Percentiles rank a stretch among this genome's conserved stretches.
These are phyloP conservation scores for Tragulus kanchil DNA, from an alignment of 2,113 vertebrate species.

Conservation along the genomic window DNA sequence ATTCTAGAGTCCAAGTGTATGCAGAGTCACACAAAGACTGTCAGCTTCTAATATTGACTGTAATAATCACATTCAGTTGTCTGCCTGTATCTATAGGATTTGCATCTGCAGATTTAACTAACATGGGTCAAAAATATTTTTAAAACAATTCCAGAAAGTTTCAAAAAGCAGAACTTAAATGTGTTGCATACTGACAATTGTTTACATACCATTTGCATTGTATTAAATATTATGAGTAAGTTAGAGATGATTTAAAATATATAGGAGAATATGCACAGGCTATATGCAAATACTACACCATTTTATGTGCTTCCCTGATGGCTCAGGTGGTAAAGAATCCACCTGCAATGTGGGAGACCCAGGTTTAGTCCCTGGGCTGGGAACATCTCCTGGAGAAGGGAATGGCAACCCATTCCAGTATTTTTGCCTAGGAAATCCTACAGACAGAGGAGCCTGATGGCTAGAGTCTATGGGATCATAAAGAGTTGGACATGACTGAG, in stretches of 20 bases:
- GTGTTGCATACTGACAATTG: neutral
- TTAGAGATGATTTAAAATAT: neutral
- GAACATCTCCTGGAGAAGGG: no score
- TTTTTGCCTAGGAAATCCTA: no score
- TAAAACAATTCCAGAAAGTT: neutral
- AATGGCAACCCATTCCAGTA: no score
- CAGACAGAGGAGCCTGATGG: no score
- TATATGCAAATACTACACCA: neutral
- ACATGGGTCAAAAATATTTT: neutral
- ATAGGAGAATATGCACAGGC: neutral
- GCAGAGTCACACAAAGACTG: neutral
- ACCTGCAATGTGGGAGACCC: no score
- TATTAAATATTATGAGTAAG: neutral
- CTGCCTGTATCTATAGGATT: neutral
- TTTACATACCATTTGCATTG: neutral
- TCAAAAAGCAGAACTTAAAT: neutral
- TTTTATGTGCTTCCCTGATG: neutral
- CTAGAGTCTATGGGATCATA: no score
- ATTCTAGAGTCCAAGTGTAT: neutral
- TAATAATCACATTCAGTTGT: neutral
- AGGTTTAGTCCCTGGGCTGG: no score
- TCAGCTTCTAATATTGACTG: constrained; percentile 13
- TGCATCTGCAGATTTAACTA: neutral
- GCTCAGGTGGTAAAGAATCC: no score
- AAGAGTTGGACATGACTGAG: no score